These are phyloP conservation scores for Neodon shergylaensis DNA, from an alignment of 2,113 vertebrate species.

Conservation along the genomic window DNA sequence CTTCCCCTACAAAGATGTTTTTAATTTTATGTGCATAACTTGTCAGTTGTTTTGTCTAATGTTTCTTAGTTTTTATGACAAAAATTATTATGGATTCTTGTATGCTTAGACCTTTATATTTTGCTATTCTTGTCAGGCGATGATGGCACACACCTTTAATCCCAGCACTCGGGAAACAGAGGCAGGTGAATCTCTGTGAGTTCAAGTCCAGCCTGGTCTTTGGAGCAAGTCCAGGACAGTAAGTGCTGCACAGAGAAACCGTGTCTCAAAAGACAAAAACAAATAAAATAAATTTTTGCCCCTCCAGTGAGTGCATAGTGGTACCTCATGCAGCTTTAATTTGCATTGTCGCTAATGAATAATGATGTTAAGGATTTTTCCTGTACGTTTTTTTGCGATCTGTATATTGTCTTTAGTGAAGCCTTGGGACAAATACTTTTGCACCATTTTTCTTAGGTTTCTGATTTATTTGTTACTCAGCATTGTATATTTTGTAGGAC, in stretches of 20 bases:
- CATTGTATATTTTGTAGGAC: not conserved
- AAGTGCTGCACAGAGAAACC: not conserved
- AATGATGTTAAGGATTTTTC: not conserved
- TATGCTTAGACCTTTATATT: not conserved
- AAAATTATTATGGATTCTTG: slow-evolving; percentile 6
- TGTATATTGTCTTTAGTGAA: not conserved
- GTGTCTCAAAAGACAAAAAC: not conserved
- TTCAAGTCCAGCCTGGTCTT: not conserved
- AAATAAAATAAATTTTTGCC: not conserved
- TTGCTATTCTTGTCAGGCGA: not conserved
- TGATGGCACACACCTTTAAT: not conserved
- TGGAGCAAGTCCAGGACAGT: not conserved
- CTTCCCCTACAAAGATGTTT: not conserved
- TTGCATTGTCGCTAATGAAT: slow-evolving; percentile 2
- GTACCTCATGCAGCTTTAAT: not conserved
- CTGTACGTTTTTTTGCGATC: not conserved
- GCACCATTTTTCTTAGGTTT: not conserved
- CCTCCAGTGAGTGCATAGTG: not conserved
- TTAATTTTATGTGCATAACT: slow-evolving; percentile 35
- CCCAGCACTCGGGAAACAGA: not conserved
- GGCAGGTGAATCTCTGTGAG: not conserved
- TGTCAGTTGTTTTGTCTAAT: slow-evolving; percentile 1
- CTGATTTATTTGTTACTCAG: not conserved
- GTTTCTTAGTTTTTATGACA: slow-evolving; percentile 9
- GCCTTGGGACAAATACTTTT: not conserved